Conservation (phyloP, 2,888 invertebrate genomes). For the Torymus aiolomorphi region DNA sequence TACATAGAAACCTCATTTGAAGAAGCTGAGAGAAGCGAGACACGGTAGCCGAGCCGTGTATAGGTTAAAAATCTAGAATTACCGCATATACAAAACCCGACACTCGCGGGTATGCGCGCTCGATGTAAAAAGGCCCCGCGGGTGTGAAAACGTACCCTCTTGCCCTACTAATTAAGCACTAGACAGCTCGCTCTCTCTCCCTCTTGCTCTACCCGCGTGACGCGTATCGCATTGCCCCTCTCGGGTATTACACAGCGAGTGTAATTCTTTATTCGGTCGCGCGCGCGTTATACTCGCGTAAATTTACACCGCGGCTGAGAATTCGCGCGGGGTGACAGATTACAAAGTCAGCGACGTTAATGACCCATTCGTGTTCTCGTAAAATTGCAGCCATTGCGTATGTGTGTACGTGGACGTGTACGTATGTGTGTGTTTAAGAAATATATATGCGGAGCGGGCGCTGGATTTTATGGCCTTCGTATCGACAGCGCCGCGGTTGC, state of each 20-base stretch:
- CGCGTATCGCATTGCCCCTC: slow-evolving; percentile 27
- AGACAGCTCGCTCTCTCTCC: no score
- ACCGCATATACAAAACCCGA: background rate
- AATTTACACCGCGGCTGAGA: no score
- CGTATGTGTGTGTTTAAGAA: no score
- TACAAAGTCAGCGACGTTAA: slow-evolving; percentile 31
- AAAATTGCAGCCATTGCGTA: background rate
- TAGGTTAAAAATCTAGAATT: slow-evolving; percentile 42
- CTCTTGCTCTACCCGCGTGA: background rate
- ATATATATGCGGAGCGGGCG: no score
- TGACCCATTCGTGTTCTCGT: slow-evolving; percentile 37
- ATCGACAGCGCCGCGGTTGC: background rate
- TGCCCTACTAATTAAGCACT: slow-evolving; percentile 42
- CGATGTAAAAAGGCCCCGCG: slow-evolving; percentile 3
- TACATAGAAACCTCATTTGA: background rate
- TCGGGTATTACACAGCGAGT: background rate
- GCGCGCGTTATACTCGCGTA: no score
- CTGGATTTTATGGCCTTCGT: no score
- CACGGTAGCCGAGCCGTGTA: slow-evolving; percentile 1
- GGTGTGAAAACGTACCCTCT: slow-evolving; percentile 37
- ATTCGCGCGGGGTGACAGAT: slow-evolving; percentile 5
- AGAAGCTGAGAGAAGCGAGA: background rate
- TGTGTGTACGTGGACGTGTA: no score
- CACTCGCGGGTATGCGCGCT: background rate
- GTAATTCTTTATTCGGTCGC: no score